These are phyloP conservation scores for Falco naumanni DNA, from an alignment of 2,797 vertebrate species.

Conservation along the genomic window DNA sequence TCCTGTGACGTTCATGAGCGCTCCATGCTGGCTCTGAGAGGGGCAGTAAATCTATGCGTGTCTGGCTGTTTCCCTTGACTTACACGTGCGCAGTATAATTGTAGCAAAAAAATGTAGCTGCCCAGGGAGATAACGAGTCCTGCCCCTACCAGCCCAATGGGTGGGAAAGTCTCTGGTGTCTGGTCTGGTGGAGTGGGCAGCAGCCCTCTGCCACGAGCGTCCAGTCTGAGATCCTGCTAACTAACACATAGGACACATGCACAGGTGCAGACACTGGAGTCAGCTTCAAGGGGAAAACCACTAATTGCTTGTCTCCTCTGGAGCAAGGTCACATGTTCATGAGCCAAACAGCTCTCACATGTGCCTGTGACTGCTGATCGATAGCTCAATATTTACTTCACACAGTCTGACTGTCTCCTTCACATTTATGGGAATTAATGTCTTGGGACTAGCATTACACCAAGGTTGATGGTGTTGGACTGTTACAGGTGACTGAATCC, in stretches of 20 bases:
- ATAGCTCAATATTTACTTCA: not conserved
- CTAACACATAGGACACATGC: fast-evolving
- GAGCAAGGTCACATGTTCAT: not conserved
- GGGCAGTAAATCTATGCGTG: not conserved
- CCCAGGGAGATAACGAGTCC: not conserved
- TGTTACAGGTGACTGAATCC: not conserved
- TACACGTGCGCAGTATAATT: fast-evolving
- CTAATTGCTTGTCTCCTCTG: not conserved
- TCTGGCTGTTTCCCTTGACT: not conserved
- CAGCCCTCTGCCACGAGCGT: not conserved
- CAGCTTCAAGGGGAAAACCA: not conserved
- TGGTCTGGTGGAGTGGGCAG: not conserved
- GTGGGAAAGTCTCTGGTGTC: not conserved
- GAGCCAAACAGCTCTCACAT: not conserved
- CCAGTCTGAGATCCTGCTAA: not conserved
- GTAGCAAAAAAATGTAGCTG: not conserved
- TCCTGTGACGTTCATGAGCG: fast-evolving
- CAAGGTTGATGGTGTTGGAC: not conserved
- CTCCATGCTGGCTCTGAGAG: not conserved
- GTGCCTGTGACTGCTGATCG: not conserved
- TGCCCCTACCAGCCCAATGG: fast-evolving
- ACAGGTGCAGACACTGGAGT: not conserved
- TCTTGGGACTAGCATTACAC: not conserved
- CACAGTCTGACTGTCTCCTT: not conserved
- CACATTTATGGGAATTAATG: not conserved